These are phyloP conservation scores for Solen grandis DNA, from an alignment of 1,140 invertebrate genomes.

Conservation along the genomic window DNA sequence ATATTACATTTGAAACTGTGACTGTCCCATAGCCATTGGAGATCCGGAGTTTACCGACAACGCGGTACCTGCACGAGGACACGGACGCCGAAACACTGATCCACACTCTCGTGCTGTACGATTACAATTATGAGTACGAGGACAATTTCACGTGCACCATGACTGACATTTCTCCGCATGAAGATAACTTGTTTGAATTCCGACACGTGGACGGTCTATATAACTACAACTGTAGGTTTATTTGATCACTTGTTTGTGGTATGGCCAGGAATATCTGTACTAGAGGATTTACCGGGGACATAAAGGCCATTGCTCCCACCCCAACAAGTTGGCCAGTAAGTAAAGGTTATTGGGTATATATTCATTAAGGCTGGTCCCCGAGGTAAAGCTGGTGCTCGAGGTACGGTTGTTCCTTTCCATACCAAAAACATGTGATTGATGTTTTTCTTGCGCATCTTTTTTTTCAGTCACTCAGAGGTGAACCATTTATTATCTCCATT, in stretches of 20 bases:
- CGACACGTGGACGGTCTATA: too few relatives aligned
- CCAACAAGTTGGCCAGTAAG: not conserved
- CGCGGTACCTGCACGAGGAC: conserved; percentile 15
- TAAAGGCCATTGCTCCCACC: not conserved
- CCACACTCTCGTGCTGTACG: conserved; percentile 1
- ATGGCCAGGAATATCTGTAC: too few relatives aligned
- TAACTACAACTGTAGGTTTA: too few relatives aligned
- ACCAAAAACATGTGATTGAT: too few relatives aligned
- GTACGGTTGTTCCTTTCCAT: too few relatives aligned
- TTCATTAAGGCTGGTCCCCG: not conserved
- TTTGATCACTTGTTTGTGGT: too few relatives aligned
- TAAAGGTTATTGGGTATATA: too few relatives aligned
- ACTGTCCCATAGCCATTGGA: not conserved
- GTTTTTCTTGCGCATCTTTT: too few relatives aligned
- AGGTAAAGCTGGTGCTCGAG: not conserved
- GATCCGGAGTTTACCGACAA: not conserved
- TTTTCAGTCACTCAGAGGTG: too few relatives aligned
- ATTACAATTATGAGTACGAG: conserved; percentile 22
- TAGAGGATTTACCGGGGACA: too few relatives aligned
- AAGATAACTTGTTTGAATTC: conserved; percentile 23
- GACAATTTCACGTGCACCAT: conserved; percentile 5
- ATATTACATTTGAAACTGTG: too few relatives aligned
- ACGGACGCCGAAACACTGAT: not conserved
- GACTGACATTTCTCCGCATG: not conserved
- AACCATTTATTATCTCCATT: too few relatives aligned